Evolutionary conservation across 37 sponge, comb jelly and placozoan species (phyloP), one percentile per base, ranked within the genome.

Genomic region (Oscarella lobularis): DNA sequence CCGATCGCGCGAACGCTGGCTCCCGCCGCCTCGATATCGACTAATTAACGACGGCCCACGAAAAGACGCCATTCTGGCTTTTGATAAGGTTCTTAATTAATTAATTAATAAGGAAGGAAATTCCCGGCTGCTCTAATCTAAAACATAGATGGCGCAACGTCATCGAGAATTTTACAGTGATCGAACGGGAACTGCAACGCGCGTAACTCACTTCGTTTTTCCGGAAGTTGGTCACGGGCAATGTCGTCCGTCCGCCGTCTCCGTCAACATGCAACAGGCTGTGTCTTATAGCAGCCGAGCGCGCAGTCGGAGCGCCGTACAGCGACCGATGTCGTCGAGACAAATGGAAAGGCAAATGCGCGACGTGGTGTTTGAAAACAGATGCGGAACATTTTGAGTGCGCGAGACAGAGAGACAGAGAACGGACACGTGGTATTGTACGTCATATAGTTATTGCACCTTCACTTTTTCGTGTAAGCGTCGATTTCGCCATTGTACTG

Each of bases 111-210:
- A 6, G 9, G 9, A 69, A 69, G 9, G 32, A 14, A 31, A 6
- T 14, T 29, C 9, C 65, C 65, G 27, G 14, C 14, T 54, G 65
- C 65, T n/a, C n/a, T n/a, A 54, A 54, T 54, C 27, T 14, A 35
- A 35, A 27, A 39, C 39, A 40, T 33, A 77, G 29, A 20, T 77
- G 78, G 65, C 65, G 39, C 78, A 77, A 35, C 54, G 67, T 32
- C 78, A 77, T 55, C 54, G 78, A 77, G 78, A 77, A 4, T 36
- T 54, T 36, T 77, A 77, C 67, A 14, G 29, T 2, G 78, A 77
- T 38, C 66, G 39, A 30, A 77, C 78, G 27, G 78, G 78, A 31
- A 31, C 4, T 3, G 65, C 39, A 3, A 30, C 66, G 33, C 67
- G 67, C 68, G 35, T 77, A 2, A 55, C 32, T 34, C 39, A 36